Conservation (phyloP, 2,113 vertebrate species). For the Pristiophorus japonicus region DNA sequence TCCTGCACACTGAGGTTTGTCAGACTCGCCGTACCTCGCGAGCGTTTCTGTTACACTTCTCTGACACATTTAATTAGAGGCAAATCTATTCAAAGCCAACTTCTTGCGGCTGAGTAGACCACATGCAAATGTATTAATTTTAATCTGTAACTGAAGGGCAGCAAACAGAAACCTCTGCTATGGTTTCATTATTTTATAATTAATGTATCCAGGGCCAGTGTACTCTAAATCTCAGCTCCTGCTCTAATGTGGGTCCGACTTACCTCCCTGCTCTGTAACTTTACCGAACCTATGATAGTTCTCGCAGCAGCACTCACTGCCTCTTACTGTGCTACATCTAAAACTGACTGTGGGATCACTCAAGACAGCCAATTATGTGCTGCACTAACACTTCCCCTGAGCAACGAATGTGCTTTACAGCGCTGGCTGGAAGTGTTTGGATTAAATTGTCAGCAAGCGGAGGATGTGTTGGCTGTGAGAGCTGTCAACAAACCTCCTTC, state of each 20-base stretch:
- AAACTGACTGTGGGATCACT: not conserved
- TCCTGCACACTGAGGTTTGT: too few species aligned
- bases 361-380: not conserved
- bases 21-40: not conserved
- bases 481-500: not conserved
- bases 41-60: too few species aligned
- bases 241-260: too few species aligned
- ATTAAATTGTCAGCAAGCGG: not conserved
- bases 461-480: not conserved
- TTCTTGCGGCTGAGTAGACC: not conserved
- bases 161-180: conserved; percentile 6
- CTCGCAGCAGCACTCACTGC: not conserved
- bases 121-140: not conserved
- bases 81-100: not conserved
- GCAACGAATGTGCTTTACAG: not conserved
- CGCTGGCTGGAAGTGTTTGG: not conserved
- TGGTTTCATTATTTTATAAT: conserved; percentile 13
- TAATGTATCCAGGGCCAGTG: not conserved
- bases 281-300: too few species aligned
- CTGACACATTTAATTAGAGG: not conserved
- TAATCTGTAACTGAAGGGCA: conserved; percentile 9
- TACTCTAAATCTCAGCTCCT: not conserved
- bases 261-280: not conserved
- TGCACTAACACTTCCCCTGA: not conserved
- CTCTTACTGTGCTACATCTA: not conserved